Conservation (phyloP, 2,797 vertebrate genomes). For the Hirundo rustica region DNA sequence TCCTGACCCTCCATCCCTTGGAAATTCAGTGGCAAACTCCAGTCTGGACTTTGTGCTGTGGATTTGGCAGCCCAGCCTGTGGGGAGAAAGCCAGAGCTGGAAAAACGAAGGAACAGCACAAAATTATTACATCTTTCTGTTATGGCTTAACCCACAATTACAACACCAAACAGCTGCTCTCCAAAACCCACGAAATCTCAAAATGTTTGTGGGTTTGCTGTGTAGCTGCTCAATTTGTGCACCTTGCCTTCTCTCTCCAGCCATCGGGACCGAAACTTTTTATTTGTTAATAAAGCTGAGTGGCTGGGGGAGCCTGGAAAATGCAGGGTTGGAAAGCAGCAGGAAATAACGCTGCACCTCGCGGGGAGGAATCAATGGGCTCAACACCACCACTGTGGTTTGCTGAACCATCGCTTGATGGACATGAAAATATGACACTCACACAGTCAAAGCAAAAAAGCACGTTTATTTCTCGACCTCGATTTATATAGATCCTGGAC, state of each 20-base stretch:
- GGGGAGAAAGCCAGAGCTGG: neutral
- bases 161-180: neutral
- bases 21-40: neutral
- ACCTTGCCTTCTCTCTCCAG: neutral
- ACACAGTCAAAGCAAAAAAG: no score
- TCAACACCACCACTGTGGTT: neutral
- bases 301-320: neutral
- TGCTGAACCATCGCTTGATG: neutral
- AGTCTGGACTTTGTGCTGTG: neutral
- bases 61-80: neutral
- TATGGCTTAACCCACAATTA: neutral
- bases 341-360: neutral
- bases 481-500: no score
- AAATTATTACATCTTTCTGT: neutral
- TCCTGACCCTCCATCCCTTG: neutral
- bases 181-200: neutral
- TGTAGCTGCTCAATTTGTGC: neutral
- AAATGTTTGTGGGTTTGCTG: neutral
- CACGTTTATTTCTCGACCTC: no score
- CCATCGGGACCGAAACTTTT: neutral
- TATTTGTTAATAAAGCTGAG: neutral
- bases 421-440: no score
- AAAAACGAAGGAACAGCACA: neutral
- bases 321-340: neutral
- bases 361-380: neutral